Evolutionary conservation across 2,888 invertebrate genomes (phyloP), one percentile per base, ranked within the genome.

Genomic region (Macrosoma leucophasiata): DNA sequence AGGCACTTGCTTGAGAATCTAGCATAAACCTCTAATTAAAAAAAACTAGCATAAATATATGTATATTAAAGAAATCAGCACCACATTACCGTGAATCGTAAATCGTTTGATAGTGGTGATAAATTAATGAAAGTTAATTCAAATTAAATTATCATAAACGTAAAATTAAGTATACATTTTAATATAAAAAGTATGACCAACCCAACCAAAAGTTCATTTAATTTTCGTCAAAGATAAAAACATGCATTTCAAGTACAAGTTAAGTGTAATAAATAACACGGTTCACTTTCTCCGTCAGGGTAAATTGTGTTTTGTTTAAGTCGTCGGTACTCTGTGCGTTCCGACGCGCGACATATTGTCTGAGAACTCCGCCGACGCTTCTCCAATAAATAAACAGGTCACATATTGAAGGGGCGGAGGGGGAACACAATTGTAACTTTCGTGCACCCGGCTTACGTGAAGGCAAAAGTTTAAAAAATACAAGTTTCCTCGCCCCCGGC

Each of bases 301-400:
- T 61, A 66, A 69, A 75, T 71, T 70, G 66, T 68, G 68, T 78
- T 74, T 72, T 70, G 71, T 77, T 74, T 74, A 70, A 75, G 70
- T 68, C 60, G 53, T 62, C 58, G 55, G 58, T 56, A 60, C 58
- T 48, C 55, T 54, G 65, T 67, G 70, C 67, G 69, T 69, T 71
- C 60, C 65, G 62, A 64, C 58, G 65, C 66, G 74, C 82, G 78
- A 81, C 81, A 81, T 81, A 77, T 82, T 82, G 84, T 79, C 79
- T 81, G 69, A 63, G 73, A 82, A 78, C 79, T 78, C 76, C 62
- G 63, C 66, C 78, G 72, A 71, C 77, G 79, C 71, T 61, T 78
- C 72, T 73, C 73, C 77, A 76, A 82, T 84, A 84, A 82, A 82
- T 81, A 82, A 82, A 69, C 84, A 79, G 82, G 82, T 82, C 84